Base-by-base conservation (phyloP, 1,140 invertebrate species). In the Carposina sasakii region DNA sequence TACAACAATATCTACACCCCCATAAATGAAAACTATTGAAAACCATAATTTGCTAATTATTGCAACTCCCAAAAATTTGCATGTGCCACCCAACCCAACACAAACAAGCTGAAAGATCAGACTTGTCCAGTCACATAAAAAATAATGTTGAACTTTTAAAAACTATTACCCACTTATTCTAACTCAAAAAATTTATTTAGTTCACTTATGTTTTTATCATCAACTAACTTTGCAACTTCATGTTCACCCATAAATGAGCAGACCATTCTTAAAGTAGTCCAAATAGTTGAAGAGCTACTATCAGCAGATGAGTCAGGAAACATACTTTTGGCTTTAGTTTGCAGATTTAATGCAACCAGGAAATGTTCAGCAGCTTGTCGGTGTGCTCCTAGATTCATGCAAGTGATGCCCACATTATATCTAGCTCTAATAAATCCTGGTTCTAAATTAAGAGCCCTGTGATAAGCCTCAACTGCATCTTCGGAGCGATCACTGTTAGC, bases 351-450 rank as follows among this genome's bases (percentile, higher is more conserved):
- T 0, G 97, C 97, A 12, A 91, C 91, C 17, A 99, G 71, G 59
- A 99, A 93, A 85, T 99, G 98, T 83, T 98, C 97, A 24, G 93
- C 94, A 8, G 98, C 97, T 88, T 99, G 94, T 67, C 90, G 95
- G 68, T 98, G 93, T 19, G 95, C 94, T 63, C 92, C 92, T n/a
- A 99, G 88, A 86, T 99, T 98, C 72, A 99, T 95, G 75, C 98
- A 99, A 45, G 96, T 95, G 39, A 99, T 98, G 6, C 97, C 98
- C 43, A 99, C 91, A 87, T 99, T 99, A 70, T 98, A 99, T 57
- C 98, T 89, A 15, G 97, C 96, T 42, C 98, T 89, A 54, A 99
- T 98, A 76, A 98, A 99, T 12, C 98, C 97, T 2, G 98, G 98
- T 42, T 94, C 92, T 20, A 99, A 85, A 73, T 94, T 90, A 17